phyloP scores from a whole-genome alignment of 2,888 invertebrate genomes.

The Mylabris sibirica region DNA sequence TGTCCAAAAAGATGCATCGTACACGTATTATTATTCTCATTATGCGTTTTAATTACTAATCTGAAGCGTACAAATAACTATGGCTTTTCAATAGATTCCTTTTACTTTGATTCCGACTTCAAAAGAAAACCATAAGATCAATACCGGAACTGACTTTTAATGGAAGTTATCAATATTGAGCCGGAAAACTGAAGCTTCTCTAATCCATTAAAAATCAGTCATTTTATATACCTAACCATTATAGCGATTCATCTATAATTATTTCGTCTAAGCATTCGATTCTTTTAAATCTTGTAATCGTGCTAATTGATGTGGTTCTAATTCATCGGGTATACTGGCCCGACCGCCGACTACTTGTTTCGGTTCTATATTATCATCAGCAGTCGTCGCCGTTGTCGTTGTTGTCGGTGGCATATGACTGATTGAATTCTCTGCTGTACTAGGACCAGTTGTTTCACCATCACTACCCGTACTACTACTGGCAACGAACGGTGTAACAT shows the following conservation, averaged over 20 bases:
- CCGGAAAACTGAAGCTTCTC: not conserved
- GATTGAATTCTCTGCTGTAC: slow-evolving; percentile 70
- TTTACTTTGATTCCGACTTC: not conserved
- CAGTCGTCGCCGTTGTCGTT: too few species aligned
- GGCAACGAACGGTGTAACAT: slow-evolving; percentile 67
- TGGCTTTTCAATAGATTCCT: slow-evolving; percentile 24
- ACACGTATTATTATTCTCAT: slow-evolving; percentile 30
- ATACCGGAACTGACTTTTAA: not conserved
- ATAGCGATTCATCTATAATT: not conserved
- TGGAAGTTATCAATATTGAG: not conserved
- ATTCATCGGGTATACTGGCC: slow-evolving; percentile 86
- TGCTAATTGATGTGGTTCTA: slow-evolving; percentile 88
- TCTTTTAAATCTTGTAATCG: slow-evolving; percentile 88
- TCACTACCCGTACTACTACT: slow-evolving; percentile 76
- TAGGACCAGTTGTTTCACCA: slow-evolving; percentile 70
- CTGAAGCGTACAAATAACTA: slow-evolving; percentile 50
- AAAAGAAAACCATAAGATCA: slow-evolving; percentile 8
- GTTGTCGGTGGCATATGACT: slow-evolving; percentile 56
- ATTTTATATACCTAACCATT: not conserved
- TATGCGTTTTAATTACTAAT: slow-evolving; percentile 33
- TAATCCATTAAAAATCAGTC: not conserved
- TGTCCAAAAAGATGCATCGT: slow-evolving; percentile 28
- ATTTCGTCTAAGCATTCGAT: slow-evolving; percentile 78
- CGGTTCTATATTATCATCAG: slow-evolving; percentile 64
- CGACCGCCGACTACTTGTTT: slow-evolving; percentile 78